These are phyloP conservation scores for Shinisaurus crocodilurus DNA, from an alignment of 2,113 vertebrate genomes.

Conservation along the genomic window DNA sequence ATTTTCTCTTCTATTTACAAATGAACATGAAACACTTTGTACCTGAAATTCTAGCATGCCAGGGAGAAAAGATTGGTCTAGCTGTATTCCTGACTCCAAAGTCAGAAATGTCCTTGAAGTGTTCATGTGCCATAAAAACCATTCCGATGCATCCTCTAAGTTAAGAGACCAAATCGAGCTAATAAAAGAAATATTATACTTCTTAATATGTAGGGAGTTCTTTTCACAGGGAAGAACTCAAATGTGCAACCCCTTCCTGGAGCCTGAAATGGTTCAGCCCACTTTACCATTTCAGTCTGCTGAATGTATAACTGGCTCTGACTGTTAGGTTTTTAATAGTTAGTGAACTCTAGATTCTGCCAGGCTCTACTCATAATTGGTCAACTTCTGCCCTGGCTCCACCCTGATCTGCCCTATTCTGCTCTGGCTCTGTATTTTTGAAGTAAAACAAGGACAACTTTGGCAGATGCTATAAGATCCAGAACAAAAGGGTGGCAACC, in stretches of 20 bases:
- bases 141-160: constrained; percentile 12
- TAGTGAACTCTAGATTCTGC: not conserved
- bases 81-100: not conserved
- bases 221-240: too few species aligned
- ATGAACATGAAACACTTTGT: too few species aligned
- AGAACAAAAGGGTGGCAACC: not conserved
- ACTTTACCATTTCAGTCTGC: not conserved
- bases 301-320: not conserved
- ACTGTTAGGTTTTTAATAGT: not conserved
- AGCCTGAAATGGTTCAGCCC: not conserved
- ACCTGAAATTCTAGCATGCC: too few species aligned
- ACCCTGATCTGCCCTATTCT: not conserved
- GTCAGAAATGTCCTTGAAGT: not conserved
- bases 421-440: not conserved
- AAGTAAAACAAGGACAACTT: not conserved
- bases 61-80: too few species aligned
- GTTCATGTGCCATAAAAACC: not conserved
- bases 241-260: too few species aligned
- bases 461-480: not conserved
- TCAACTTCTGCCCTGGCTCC: not conserved
- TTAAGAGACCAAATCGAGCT: constrained; percentile 38
- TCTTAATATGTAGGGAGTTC: too few species aligned
- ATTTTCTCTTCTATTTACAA: too few species aligned
- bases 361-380: not conserved
- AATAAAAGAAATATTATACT: constrained; percentile 1